These are phyloP conservation scores for Galerucella nymphaeae DNA, from an alignment of 2,888 invertebrate genomes.

Conservation along the genomic window DNA sequence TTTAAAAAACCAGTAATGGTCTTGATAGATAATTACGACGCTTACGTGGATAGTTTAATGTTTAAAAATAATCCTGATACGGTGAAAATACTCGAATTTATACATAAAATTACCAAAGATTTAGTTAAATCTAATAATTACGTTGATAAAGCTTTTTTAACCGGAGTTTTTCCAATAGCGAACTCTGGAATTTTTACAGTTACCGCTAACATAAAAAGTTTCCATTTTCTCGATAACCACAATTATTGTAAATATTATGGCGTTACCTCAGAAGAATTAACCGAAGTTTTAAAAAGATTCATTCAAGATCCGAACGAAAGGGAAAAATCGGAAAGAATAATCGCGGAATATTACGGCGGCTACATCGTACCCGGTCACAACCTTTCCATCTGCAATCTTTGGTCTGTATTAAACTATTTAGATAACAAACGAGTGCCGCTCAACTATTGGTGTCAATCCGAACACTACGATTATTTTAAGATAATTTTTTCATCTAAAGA, in stretches of 20 bases:
- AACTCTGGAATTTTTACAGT: conserved; percentile 24
- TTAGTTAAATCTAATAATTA: conserved; percentile 24
- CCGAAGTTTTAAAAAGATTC: conserved; percentile 20
- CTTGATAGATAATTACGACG: conserved; percentile 31
- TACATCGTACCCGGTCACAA: conserved; percentile 25
- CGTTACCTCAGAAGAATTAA: conserved; percentile 15
- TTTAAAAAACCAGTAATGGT: conserved; percentile 23
- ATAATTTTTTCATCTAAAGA: conserved; percentile 21
- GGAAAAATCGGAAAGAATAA: conserved; percentile 29
- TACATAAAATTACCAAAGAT: conserved; percentile 16
- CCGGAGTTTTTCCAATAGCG: conserved; percentile 24
- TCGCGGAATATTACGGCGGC: conserved; percentile 30
- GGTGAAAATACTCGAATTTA: conserved; percentile 26
- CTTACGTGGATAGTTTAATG: conserved; percentile 29
- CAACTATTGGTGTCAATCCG: conserved; percentile 31
- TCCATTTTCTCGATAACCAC: conserved; percentile 29
- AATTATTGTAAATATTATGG: conserved; percentile 30
- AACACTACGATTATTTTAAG: conserved; percentile 30
- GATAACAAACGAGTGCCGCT: conserved; percentile 28
- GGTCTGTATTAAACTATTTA: conserved; percentile 29
- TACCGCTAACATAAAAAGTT: conserved; percentile 19
- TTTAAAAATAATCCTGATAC: conserved; percentile 20
- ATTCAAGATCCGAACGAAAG: conserved; percentile 20
- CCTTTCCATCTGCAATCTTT: conserved; percentile 17
- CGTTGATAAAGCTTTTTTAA: conserved; percentile 16